phyloP scores from a whole-genome alignment of 2,113 vertebrate species.

The Aegithalos caudatus region DNA sequence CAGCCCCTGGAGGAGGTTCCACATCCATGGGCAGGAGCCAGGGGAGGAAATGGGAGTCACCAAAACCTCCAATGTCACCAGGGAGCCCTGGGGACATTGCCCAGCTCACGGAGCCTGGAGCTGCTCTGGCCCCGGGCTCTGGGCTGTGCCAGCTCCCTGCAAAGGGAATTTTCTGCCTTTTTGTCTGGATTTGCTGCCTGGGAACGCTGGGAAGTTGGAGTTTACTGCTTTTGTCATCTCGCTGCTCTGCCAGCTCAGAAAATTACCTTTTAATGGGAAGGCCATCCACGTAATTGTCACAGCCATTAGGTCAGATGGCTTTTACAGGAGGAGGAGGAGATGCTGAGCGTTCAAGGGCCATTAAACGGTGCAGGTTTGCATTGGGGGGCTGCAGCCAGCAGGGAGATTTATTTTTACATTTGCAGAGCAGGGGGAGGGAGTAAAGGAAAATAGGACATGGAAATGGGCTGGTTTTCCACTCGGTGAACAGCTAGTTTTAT shows the following conservation, averaged over 20 bases:
- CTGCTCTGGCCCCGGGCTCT: neutral
- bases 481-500: conserved; percentile 55
- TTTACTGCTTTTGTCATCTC: conserved; percentile 63
- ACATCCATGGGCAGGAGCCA: neutral
- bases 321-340: conserved; percentile 72
- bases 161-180: neutral
- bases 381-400: conserved; percentile 58
- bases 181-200: neutral
- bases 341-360: conserved; percentile 70
- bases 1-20: neutral
- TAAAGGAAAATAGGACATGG: conserved; percentile 58
- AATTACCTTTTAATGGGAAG: conserved; percentile 74
- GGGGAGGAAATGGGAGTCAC: neutral
- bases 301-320: conserved; percentile 74
- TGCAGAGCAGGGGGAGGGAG: conserved; percentile 41
- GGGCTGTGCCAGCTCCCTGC: neutral
- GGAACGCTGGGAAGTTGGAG: conserved; percentile 35
- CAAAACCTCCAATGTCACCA: neutral
- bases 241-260: conserved; percentile 73
- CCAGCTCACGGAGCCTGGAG: neutral
- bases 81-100: neutral
- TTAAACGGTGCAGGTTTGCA: conserved; percentile 65
- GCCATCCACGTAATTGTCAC: conserved; percentile 64
- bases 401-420: conserved; percentile 66
- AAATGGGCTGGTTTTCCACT: conserved; percentile 62